These are phyloP conservation scores for fruit fly (Drosophila melanogaster) DNA, from an alignment of 1,140 invertebrate species.

Conservation along the genomic window Release_6_plus_ISO1_MT NT_033777.3:28298501-28299000, in stretches of 20 bases:
- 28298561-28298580: constrained; percentile 10
- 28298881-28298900: background rate
- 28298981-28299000: background rate
- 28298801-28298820: constrained; percentile 32
- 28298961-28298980: background rate
- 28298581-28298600: constrained; percentile 11
- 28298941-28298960: too few species aligned
- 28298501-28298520: too few species aligned
- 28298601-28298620: constrained; percentile 60
- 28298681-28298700: constrained; percentile 46
- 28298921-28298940: too few species aligned
- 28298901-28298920: too few species aligned
- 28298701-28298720: constrained; percentile 19
- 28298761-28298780: constrained; percentile 79
- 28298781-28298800: constrained; percentile 53
- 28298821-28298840: constrained; percentile 58
- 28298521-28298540: too few species aligned
- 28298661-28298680: constrained; percentile 71
- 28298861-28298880: background rate
- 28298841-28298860: constrained; percentile 58
- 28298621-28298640: constrained; percentile 76
- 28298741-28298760: constrained; percentile 21
- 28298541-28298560: too few species aligned
- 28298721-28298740: constrained; percentile 1
- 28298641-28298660: constrained; percentile 80